These are phyloP conservation scores for Apamea epomidion DNA, from an alignment of 2,888 invertebrate genomes.

Conservation along the genomic window DNA sequence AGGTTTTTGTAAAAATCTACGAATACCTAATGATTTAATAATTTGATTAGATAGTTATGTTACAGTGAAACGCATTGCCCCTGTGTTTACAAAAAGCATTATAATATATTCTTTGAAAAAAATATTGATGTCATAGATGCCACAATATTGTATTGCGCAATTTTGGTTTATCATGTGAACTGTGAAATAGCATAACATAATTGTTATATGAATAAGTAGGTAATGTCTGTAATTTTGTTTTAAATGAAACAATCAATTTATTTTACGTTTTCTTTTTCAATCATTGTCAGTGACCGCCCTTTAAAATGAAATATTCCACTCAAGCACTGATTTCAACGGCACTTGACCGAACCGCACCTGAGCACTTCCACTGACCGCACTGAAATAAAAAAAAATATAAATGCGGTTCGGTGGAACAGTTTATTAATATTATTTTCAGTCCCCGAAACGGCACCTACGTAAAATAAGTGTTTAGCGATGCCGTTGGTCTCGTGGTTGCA, in stretches of 20 bases:
- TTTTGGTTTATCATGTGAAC: neutral
- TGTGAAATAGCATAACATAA: neutral
- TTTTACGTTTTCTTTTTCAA: neutral
- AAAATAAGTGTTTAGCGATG: neutral
- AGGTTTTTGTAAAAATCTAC: neutral
- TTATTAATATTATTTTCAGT: neutral
- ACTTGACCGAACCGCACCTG: neutral
- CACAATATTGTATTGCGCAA: too few relatives aligned
- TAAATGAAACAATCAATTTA: neutral
- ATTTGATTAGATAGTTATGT: neutral
- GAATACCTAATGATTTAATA: neutral
- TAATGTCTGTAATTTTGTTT: neutral
- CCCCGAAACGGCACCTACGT: neutral
- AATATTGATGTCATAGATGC: neutral
- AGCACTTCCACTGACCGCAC: neutral
- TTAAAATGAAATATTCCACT: too few relatives aligned
- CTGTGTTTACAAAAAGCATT: neutral
- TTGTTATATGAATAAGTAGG: neutral
- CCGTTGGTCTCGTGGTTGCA: neutral
- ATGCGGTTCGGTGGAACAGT: neutral
- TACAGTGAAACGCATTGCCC: neutral
- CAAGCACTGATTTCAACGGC: neutral
- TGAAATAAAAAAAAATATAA: neutral
- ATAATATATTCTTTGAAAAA: neutral
- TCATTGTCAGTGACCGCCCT: too few relatives aligned